Conservation (phyloP, 2,888 invertebrate genomes). For the Amphipyra tragopoginis region DNA sequence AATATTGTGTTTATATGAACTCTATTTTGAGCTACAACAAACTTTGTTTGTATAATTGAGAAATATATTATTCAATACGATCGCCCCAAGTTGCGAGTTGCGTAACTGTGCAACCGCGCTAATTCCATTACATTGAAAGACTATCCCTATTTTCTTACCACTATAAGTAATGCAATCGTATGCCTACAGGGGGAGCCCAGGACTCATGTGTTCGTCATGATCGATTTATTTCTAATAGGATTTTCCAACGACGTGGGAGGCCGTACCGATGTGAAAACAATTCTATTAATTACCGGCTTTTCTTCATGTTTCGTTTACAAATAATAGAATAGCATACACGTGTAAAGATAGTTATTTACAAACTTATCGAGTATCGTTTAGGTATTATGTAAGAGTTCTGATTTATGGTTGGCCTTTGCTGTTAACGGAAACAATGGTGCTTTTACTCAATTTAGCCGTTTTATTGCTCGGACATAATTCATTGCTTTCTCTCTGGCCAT, state of each 20-base stretch:
- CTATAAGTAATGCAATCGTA: conserved; percentile 50
- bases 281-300: conserved; percentile 42
- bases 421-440: conserved; percentile 59
- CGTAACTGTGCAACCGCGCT: conserved; percentile 41
- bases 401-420: conserved; percentile 60
- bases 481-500: conserved; percentile 36
- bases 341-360: conserved; percentile 11
- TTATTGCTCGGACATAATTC: conserved; percentile 64
- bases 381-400: conserved; percentile 21
- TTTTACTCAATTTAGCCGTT: conserved; percentile 70
- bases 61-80: conserved; percentile 36
- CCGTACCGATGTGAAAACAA: conserved; percentile 45
- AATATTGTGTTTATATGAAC: conserved; percentile 22
- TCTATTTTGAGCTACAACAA: conserved; percentile 37
- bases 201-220: conserved; percentile 44
- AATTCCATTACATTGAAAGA: conserved; percentile 57
- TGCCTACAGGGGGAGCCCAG: conserved; percentile 36
- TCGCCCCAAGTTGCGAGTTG: conserved; percentile 22
- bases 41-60: conserved; percentile 24
- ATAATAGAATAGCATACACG: conserved; percentile 9
- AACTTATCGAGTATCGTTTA: conserved; percentile 19
- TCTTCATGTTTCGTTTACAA: conserved; percentile 28
- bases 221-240: conserved; percentile 61
- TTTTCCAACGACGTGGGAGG: conserved; percentile 50
- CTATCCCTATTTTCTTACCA: conserved; percentile 54